Evolutionary conservation across 1,140 invertebrate genomes (phyloP).

Genomic region (Bombus pyrosoma): DNA sequence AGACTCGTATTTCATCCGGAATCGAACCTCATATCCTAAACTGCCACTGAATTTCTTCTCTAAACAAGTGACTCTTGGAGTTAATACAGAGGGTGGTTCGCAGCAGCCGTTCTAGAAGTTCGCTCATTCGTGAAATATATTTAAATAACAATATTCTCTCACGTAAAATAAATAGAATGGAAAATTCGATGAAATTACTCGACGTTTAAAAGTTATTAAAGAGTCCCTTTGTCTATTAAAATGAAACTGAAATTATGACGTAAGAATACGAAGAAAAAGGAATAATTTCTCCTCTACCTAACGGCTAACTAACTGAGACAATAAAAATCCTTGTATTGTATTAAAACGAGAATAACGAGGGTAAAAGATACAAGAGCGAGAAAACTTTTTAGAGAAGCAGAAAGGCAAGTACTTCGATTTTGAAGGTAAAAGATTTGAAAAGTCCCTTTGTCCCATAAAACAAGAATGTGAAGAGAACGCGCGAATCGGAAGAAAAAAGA

Average conservation of each 20-base stretch:
- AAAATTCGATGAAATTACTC: not conserved
- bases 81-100: not conserved
- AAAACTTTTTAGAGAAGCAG: too few relatives aligned
- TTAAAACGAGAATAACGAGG: too few relatives aligned
- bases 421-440: too few relatives aligned
- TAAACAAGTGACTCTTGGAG: not conserved
- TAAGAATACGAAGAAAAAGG: not conserved
- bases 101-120: not conserved
- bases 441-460: not conserved
- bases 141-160: not conserved
- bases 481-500: not conserved
- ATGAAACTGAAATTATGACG: not conserved
- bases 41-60: constrained; percentile 17
- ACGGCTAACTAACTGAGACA: not conserved
- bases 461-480: too few relatives aligned
- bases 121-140: not conserved
- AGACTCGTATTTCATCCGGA: constrained; percentile 14
- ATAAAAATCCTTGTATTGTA: too few relatives aligned
- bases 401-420: too few relatives aligned
- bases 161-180: not conserved
- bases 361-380: too few relatives aligned
- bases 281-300: not conserved
- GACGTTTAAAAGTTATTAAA: not conserved
- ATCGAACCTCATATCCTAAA: constrained; percentile 21
- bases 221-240: not conserved